A percentile compares a stretch with the other conserved stretches of the same genome.
Evolutionary conservation across 2,888 invertebrate species (phyloP).

Genomic region (Diaphora mendica): DNA sequence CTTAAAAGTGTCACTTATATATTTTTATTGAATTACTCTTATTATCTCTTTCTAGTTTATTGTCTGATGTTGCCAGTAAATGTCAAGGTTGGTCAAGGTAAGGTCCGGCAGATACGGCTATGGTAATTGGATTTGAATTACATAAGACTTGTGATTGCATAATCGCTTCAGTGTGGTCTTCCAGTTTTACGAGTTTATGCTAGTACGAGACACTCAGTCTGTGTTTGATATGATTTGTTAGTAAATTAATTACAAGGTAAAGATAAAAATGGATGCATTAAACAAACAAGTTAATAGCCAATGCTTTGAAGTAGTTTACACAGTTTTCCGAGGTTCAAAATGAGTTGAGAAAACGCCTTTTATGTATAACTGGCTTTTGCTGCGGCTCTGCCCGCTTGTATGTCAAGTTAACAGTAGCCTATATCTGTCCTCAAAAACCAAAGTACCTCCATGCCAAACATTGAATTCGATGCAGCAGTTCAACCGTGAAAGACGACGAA

Average conservation of each 20-base stretch:
- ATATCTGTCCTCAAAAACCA: no score
- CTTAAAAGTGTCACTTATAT: neutral
- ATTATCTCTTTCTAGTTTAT: neutral
- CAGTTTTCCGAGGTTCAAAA: neutral
- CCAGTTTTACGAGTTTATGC: neutral
- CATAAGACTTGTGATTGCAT: constrained; percentile 7
- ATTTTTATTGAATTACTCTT: neutral
- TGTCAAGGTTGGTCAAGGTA: constrained; percentile 23
- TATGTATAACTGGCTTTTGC: no score
- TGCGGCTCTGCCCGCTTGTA: no score
- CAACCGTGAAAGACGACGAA: no score
- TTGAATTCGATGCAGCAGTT: no score
- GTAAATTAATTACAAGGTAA: neutral
- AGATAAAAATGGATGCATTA: neutral
- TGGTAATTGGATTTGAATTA: constrained; percentile 12
- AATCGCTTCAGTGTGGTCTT: neutral
- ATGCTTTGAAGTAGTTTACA: neutral
- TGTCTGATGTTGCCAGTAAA: neutral
- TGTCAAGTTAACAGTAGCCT: no score
- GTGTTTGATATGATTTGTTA: neutral
- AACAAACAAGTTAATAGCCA: neutral
- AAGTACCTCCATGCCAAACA: no score
- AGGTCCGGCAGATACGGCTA: neutral
- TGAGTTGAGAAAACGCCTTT: no score
- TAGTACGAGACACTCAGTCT: neutral